These are phyloP conservation scores for Pogona vitticeps DNA, from an alignment of 2,113 vertebrate genomes.

Conservation along the genomic window DNA sequence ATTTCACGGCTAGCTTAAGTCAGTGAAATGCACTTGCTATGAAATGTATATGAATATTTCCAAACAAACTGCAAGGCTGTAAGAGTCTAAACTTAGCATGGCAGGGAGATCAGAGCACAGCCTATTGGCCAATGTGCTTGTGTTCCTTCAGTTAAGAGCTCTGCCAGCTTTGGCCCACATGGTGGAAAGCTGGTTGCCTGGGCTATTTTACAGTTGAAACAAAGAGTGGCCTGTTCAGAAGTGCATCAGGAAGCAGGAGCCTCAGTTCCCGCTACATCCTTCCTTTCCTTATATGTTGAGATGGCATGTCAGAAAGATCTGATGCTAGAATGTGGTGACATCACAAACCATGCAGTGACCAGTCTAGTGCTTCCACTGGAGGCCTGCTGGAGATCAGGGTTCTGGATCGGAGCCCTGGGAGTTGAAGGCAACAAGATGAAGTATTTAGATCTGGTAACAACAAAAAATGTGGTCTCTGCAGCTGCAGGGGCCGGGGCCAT, in stretches of 20 bases:
- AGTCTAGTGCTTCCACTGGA: not conserved
- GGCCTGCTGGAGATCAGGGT: not conserved
- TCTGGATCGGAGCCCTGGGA: conserved; percentile 21
- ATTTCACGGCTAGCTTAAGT: not conserved
- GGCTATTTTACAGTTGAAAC: not conserved
- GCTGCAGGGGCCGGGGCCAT: conserved; percentile 55
- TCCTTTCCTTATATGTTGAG: not conserved
- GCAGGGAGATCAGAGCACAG: not conserved
- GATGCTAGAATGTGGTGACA: conserved; percentile 13
- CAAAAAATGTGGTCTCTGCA: conserved; percentile 55
- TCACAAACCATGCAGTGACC: conserved; percentile 25
- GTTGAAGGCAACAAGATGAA: conserved; percentile 23
- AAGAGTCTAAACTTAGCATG: not conserved
- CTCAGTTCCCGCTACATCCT: not conserved
- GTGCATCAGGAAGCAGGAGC: not conserved
- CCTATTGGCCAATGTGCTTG: not conserved
- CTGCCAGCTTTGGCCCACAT: not conserved
- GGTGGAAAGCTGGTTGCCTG: too few relatives aligned
- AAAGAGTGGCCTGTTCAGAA: not conserved
- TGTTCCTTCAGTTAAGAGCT: not conserved
- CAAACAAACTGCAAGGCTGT: not conserved
- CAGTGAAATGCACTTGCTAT: not conserved
- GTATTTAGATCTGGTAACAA: conserved; percentile 49
- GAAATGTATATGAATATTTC: not conserved
- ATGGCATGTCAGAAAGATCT: not conserved